A percentile compares a stretch with the other conserved stretches of the same genome.
Conservation (phyloP, 1,140 invertebrate genomes). For the Ctenoplectra terminalis region DNA sequence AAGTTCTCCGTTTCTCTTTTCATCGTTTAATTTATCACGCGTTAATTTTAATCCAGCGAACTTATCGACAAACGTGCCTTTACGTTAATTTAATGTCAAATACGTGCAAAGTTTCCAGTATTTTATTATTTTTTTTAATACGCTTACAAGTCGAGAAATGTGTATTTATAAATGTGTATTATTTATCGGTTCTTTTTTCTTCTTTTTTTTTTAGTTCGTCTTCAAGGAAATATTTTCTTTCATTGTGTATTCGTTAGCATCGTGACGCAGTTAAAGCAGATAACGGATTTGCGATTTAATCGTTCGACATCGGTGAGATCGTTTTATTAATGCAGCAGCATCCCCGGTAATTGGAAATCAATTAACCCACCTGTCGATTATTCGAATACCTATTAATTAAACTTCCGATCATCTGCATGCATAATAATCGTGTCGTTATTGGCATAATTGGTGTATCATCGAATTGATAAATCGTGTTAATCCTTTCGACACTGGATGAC, state of each 20-base stretch:
- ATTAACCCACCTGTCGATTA: constrained; percentile 29
- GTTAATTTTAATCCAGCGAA: no score
- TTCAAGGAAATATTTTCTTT: not conserved
- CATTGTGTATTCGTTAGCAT: not conserved
- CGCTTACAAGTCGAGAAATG: no score
- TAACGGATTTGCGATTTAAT: constrained; percentile 6
- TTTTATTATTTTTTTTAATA: no score
- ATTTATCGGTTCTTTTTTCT: no score
- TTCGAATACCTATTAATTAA: constrained; percentile 45
- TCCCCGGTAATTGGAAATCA: constrained; percentile 31
- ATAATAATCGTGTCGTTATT: constrained; percentile 27
- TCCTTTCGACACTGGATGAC: not conserved
- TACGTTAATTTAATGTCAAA: no score
- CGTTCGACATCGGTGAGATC: not conserved
- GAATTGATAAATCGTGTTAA: constrained; percentile 6
- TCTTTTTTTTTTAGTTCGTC: not conserved
- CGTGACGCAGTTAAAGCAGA: rapidly evolving
- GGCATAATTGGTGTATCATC: constrained; percentile 26
- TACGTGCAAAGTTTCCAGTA: no score
- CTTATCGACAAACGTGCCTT: no score
- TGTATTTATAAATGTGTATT: no score
- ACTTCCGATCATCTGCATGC: constrained; percentile 22
- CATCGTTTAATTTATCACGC: no score
- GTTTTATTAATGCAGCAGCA: constrained; percentile 31
- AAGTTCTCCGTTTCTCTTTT: no score